A percentile compares a stretch with the other conserved stretches of the same genome.
Conservation (phyloP, 2,113 vertebrate species). For the Sinocyclocheilus maitianheensis region DNA sequence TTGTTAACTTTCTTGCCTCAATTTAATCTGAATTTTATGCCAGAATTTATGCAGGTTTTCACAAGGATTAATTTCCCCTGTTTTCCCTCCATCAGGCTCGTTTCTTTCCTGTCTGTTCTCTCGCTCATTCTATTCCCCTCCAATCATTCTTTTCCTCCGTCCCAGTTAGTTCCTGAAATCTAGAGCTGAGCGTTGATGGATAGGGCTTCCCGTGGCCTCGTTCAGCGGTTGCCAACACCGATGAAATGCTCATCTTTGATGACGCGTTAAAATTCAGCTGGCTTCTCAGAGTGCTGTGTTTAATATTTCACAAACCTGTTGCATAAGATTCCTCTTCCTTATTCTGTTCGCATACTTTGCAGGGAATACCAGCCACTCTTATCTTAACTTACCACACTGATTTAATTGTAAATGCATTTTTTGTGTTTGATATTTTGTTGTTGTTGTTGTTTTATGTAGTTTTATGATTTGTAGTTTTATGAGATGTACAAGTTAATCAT, state of each 20-base stretch:
- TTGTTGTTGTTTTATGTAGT: not conserved
- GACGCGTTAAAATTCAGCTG: slow-evolving; percentile 15
- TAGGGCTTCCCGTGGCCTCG: slow-evolving; percentile 3
- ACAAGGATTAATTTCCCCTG: not conserved
- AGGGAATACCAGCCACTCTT: not conserved
- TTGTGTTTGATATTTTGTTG: not conserved
- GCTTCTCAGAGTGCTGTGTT: not conserved
- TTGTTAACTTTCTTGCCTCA: not conserved
- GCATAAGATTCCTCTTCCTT: slow-evolving; percentile 12
- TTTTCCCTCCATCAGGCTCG: not conserved
- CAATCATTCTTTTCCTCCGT: slow-evolving; percentile 10
- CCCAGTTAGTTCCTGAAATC: not conserved
- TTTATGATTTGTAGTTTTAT: too few relatives aligned
- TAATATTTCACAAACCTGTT: slow-evolving; percentile 7
- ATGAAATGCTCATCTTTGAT: slow-evolving; percentile 22
- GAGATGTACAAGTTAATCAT: too few relatives aligned
- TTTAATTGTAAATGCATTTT: not conserved
- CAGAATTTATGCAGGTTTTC: not conserved
- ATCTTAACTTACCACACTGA: not conserved
- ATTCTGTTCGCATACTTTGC: not conserved
- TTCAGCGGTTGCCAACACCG: not conserved
- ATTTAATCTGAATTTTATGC: not conserved
- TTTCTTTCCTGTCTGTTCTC: not conserved
- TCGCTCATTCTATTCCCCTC: not conserved
- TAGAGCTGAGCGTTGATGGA: slow-evolving; percentile 6